phyloP scores from a whole-genome alignment of 2,888 invertebrate genomes.

The Opisthograptis luteolata region DNA sequence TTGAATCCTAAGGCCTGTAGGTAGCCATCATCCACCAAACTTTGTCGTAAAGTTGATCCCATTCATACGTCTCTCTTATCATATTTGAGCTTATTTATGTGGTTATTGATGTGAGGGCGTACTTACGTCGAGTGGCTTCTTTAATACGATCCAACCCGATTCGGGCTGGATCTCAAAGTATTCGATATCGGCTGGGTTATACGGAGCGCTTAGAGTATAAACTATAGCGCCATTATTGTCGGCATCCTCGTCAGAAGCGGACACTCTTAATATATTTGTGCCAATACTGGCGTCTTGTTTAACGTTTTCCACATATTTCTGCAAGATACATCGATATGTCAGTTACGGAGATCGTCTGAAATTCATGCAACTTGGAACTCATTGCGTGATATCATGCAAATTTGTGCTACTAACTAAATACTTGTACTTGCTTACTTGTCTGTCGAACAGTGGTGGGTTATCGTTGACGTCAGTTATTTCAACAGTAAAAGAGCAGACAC shows the following conservation, averaged over 20 bases:
- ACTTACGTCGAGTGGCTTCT: conserved; percentile 98
- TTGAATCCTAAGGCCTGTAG: conserved; percentile 84
- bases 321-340: conserved; percentile 67
- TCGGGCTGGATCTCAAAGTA: conserved; percentile 98
- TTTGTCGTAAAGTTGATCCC: conserved; percentile 77
- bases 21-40: conserved; percentile 85
- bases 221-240: conserved; percentile 98
- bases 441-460: conserved; percentile 96
- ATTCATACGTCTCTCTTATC: conserved; percentile 75
- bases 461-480: conserved; percentile 99
- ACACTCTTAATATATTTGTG: conserved; percentile 96
- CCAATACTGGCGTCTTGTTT: conserved; percentile 98
- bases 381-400: conserved; percentile 55
- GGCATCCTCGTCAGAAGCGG: conserved; percentile 98
- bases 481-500: conserved; percentile 99
- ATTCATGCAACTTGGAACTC: conserved; percentile 51
- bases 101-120: conserved; percentile 54
- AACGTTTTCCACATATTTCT: conserved; percentile 98
- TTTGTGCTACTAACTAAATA: conserved; percentile 40
- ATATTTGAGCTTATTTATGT: conserved; percentile 58
- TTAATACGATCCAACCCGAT: conserved; percentile 98
- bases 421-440: conserved; percentile 88
- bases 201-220: conserved; percentile 95
- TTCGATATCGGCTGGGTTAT: conserved; percentile 94
- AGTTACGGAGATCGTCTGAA: conserved; percentile 38